phyloP scores from a whole-genome alignment of 1,140 invertebrate genomes.

The Plectus sambesii region DNA sequence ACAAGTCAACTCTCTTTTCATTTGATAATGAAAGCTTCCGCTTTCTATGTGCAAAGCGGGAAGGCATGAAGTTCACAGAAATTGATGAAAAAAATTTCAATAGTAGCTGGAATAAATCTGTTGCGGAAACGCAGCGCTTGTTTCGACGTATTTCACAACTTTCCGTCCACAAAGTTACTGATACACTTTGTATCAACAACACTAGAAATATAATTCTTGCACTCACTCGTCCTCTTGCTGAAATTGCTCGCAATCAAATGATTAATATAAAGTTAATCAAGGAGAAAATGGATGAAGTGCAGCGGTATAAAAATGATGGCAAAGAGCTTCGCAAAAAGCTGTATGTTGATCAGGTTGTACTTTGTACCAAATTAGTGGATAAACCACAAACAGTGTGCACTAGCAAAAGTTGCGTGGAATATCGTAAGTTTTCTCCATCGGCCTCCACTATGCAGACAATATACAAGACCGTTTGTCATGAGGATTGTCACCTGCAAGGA shows the following conservation, averaged over 20 bases:
- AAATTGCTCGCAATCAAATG: constrained; percentile 8
- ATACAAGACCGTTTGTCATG: constrained; percentile 9
- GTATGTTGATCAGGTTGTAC: constrained; percentile 5
- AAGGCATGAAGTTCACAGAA: constrained; percentile 5
- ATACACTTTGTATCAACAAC: constrained; percentile 9
- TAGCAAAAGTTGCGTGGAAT: constrained; percentile 11
- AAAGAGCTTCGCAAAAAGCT: constrained; percentile 1
- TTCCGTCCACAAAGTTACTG: constrained; percentile 5
- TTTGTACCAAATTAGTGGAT: neutral
- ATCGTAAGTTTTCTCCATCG: neutral
- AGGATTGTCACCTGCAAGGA: constrained; percentile 3
- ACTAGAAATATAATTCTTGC: constrained; percentile 4
- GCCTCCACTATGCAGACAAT: constrained; percentile 3
- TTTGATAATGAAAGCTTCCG: constrained; percentile 25
- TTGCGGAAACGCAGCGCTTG: constrained; percentile 12
- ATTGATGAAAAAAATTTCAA: constrained; percentile 2
- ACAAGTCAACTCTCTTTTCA: constrained; percentile 21
- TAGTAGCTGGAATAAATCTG: constrained; percentile 15
- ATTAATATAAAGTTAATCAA: constrained; percentile 7
- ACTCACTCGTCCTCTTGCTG: constrained; percentile 4
- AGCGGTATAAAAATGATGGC: neutral
- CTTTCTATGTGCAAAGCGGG: constrained; percentile 15
- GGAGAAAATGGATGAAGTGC: constrained; percentile 4
- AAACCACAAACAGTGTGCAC: constrained; percentile 13
- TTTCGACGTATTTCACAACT: constrained; percentile 6